These are phyloP conservation scores for Mirza zaza DNA, from an alignment of 2,113 vertebrate genomes.

Conservation along the genomic window DNA sequence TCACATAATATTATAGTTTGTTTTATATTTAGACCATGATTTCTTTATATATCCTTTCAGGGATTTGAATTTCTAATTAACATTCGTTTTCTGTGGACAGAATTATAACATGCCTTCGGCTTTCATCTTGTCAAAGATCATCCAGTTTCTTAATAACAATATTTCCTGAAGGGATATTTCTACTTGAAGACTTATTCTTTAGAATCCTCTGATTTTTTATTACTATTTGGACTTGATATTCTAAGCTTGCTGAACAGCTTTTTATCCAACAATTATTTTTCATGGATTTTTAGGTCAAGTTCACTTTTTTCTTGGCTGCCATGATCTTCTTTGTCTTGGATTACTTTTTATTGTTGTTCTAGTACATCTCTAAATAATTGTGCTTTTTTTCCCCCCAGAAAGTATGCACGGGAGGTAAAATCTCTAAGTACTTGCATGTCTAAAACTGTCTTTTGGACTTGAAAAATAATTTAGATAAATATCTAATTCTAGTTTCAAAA, in stretches of 20 bases:
- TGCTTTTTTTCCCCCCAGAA: background rate
- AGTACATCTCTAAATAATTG: background rate
- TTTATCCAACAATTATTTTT: constrained; percentile 32
- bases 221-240: background rate
- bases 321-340: constrained; percentile 11
- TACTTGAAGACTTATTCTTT: background rate
- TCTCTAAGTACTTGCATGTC: background rate
- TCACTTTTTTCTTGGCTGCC: background rate
- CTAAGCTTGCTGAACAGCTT: background rate
- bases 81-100: background rate
- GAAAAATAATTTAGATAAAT: constrained; percentile 47
- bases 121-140: constrained; percentile 1
- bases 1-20: background rate
- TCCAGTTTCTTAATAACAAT: background rate
- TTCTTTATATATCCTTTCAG: background rate
- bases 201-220: background rate
- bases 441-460: constrained; percentile 24
- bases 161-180: background rate
- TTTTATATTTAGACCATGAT: background rate
- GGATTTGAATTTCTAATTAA: constrained; percentile 34
- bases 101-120: background rate
- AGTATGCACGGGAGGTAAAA: background rate
- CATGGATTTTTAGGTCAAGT: constrained; percentile 50
- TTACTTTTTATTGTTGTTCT: constrained; percentile 35
- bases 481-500: constrained; percentile 9